Conservation (phyloP, 2,797 vertebrate genomes). For the Chiroxiphia lanceolata region DNA sequence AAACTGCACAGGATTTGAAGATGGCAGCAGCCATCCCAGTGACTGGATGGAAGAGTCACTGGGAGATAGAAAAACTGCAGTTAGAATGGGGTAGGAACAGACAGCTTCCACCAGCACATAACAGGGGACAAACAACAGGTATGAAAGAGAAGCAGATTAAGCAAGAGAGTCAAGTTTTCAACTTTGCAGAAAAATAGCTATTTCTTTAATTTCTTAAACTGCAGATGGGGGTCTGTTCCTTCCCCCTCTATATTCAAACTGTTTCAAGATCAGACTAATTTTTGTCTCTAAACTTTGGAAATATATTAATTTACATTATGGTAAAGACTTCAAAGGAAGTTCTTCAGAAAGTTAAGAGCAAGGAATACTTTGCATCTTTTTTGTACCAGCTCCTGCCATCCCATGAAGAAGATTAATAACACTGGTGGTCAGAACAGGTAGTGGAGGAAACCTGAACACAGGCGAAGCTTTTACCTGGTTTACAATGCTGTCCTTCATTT, state of each 20-base stretch:
- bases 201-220: background rate
- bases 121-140: background rate
- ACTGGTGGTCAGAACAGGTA: background rate
- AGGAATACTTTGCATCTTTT: background rate
- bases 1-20: background rate
- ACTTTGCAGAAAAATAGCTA: background rate
- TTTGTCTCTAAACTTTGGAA: background rate
- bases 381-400: background rate
- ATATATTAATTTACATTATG: background rate
- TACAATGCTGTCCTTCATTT: slow-evolving; percentile 41
- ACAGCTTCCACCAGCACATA: background rate
- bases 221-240: background rate
- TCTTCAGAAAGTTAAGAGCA: background rate
- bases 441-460: background rate
- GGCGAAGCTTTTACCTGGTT: slow-evolving; percentile 68
- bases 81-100: background rate
- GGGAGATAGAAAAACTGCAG: background rate
- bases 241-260: background rate
- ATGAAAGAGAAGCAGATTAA: background rate
- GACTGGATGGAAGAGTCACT: background rate
- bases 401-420: background rate
- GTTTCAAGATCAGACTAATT: background rate
- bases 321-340: background rate
- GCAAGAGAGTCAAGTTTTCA: background rate
- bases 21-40: background rate